Base-by-base conservation (phyloP, 2,797 vertebrate genomes). In the Echeneis naucrates region DNA sequence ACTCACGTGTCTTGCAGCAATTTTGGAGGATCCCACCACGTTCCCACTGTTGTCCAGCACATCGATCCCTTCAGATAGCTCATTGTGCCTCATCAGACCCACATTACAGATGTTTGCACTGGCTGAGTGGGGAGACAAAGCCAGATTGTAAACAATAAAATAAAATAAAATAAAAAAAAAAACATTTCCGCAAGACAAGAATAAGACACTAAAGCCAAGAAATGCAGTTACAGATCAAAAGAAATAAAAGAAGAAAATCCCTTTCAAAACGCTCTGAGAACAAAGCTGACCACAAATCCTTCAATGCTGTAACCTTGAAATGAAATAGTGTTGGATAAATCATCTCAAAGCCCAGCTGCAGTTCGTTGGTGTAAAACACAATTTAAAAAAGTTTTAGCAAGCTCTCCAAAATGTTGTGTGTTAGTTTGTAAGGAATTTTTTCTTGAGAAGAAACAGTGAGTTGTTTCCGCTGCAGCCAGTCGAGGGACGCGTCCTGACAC, bases 41-140 rank as follows among this genome's bases (percentile, higher is more conserved):
- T 96, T 95, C 35, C 97, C 97, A 0, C 93, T 93, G 37, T 23
- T 64, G 87, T 99, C 97, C 86, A 98, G 66, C 33, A 99, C 98
- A 3, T 97, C 95, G 0, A 99, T 95, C 0, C 98, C 98, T 73
- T 98, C 97, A 35, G 97, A 95, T 60, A 99, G 94, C 88, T 99
- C 98, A 1, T 90, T 95, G 87, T 99, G 97, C 77, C 98, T 95
- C 98, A 99, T 99, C 86, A 99, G 94, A 72, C 95, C 96, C 81
- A 99, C 97, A 0, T 99, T 99, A 89, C 98, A 99, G 88, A 99
- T 96, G 88, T 99, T 99, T 88, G 98, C 98, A 74, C 97, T 95
- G 8, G 97, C 98, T 99, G 92, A 24, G 51, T 60, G 62, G 2
- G 16, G 12, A 45, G 13, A 33, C 5, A 37, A 17, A 40, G 4